Evolutionary conservation across 2,113 vertebrate genomes (phyloP), one percentile per base, ranked within the genome.

Genomic region (Amazona guildingii): DNA sequence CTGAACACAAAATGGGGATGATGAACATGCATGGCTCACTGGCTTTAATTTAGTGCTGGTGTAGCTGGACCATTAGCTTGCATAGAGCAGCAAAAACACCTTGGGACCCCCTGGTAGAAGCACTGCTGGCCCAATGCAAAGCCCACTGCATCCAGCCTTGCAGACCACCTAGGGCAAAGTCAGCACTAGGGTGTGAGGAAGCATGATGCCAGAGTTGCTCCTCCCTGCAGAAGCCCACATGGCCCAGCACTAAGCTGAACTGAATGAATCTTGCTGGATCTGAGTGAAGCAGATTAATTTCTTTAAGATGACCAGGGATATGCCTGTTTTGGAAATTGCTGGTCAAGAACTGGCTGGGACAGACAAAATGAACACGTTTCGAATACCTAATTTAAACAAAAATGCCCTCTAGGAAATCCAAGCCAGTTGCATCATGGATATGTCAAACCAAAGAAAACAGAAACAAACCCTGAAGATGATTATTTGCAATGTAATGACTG

Each of bases 41-140:
- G 23, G 13, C 13, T 51, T 83, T 39, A 51, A 64, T 33, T n/a
- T 23, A 66, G 35, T 15, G 43, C 29, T 89, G 31, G 20, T 39
- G 29, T 23, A 48, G 33, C 29, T 61, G 35, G 39, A 86, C 44
- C 4, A 1, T 41, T 28, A 77, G 52, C 17, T 67, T 17, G 21
- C 1, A 1, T 0, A 52, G 44, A 57, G 55, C 0, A 0, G 18
- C 11, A 76, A 76, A 82, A 49, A 33, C 0, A 1, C 16, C 18
- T 55, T 5, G 6, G 43, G 18, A n/a, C 17, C 41, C 48, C 54
- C 23, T 29, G 24, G 6, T 4, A 44, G 35, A 4, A 57, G 46
- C 39, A 66, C 15, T 66, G 59, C 29, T 48, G 20, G 25, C 43
- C 13, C 11, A 35, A 5, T 1, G 13, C 16, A 7, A 73, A 73